Conservation (phyloP, 2,797 vertebrate species). For the Sandelia bainsii region DNA sequence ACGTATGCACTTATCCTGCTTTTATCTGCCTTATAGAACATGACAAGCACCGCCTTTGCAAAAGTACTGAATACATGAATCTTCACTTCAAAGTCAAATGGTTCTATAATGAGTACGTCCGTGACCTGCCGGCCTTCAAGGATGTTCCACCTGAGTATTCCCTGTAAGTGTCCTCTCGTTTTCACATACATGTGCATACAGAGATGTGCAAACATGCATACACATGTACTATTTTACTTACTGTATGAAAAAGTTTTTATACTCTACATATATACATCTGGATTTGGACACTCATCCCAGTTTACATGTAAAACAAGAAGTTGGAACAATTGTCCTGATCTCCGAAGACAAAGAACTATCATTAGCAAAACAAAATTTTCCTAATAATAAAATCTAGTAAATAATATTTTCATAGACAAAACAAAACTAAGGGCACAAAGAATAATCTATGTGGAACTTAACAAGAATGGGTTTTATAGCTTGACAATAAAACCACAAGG, state of each 20-base stretch:
- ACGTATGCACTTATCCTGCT: conserved; percentile 51
- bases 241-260: neutral
- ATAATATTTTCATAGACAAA: neutral
- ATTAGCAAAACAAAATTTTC: neutral
- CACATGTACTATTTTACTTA: neutral
- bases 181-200: conserved; percentile 2
- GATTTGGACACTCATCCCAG: too few species aligned
- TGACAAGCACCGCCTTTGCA: conserved; percentile 96
- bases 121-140: conserved; percentile 94
- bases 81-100: conserved; percentile 99
- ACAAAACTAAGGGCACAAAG: neutral
- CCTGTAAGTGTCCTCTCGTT: conserved; percentile 87
- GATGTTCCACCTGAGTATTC: conserved; percentile 95
- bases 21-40: conserved; percentile 90
- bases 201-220: neutral
- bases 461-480: neutral
- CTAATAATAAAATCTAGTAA: neutral
- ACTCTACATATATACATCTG: too few species aligned
- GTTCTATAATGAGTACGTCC: conserved; percentile 99
- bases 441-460: neutral
- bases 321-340: neutral
- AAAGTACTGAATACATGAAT: conserved; percentile 99
- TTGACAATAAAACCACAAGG: neutral
- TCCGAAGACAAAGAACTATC: neutral
- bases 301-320: neutral